Evolutionary conservation across 2,888 invertebrate species (phyloP).

Genomic region (Ectemnius continuus): DNA sequence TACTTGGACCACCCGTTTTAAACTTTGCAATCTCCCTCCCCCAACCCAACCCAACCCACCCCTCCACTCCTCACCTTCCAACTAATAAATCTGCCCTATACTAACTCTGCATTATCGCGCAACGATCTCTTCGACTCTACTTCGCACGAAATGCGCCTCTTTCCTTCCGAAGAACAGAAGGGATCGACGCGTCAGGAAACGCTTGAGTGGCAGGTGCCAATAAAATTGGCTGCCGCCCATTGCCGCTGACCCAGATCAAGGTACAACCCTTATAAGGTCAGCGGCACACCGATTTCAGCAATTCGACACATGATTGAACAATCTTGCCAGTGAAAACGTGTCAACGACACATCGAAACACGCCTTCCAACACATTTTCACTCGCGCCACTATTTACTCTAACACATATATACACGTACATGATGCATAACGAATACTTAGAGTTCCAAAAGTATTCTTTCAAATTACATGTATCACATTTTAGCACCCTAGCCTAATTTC

Average conservation of each 20-base stretch:
- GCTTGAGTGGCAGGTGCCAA: conserved; percentile 49
- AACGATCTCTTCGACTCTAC: no score
- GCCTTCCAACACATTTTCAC: no score
- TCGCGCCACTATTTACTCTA: no score
- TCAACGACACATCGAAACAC: background rate
- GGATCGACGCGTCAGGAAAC: conserved; percentile 40
- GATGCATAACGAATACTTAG: conserved; percentile 7
- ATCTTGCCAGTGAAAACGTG: conserved; percentile 34
- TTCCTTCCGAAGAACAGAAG: conserved; percentile 37
- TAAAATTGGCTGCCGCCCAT: conserved; percentile 51
- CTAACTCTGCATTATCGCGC: background rate
- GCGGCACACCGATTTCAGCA: conserved; percentile 16
- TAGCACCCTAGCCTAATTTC: no score
- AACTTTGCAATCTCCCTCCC: background rate
- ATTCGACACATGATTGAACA: conserved; percentile 40
- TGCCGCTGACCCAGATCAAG: conserved; percentile 47
- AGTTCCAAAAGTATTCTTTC: no score
- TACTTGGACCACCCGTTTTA: background rate
- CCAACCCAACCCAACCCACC: no score
- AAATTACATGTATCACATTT: no score
- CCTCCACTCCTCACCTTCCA: background rate
- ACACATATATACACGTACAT: no score
- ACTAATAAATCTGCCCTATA: background rate
- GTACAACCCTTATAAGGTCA: conserved; percentile 44
- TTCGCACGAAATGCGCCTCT: no score